Conservation (phyloP, 1,140 invertebrate species). For the Drosophila funebris region DNA sequence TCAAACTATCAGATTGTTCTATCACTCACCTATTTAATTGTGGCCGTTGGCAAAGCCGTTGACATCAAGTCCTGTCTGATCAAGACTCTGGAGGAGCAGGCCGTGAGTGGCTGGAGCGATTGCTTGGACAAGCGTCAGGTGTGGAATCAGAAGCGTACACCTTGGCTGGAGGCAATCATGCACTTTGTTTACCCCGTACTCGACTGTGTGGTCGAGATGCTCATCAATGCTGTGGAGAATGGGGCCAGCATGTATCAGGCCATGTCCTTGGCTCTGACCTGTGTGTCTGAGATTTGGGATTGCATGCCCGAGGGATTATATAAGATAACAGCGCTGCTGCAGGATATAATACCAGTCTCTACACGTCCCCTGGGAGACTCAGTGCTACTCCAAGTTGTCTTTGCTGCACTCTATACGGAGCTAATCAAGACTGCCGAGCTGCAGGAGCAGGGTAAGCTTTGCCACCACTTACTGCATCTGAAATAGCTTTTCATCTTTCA, state of each 20-base stretch:
- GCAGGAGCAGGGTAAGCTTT: constrained; percentile 80
- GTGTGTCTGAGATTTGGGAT: constrained; percentile 87
- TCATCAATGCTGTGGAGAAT: constrained; percentile 87
- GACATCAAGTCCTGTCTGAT: constrained; percentile 87
- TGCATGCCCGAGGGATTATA: constrained; percentile 86
- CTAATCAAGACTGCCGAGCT: constrained; percentile 84
- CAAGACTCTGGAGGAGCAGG: constrained; percentile 86
- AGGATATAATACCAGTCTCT: constrained; percentile 88
- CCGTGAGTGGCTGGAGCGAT: constrained; percentile 86
- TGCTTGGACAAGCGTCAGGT: constrained; percentile 90
- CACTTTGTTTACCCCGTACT: constrained; percentile 86
- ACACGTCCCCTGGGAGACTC: constrained; percentile 87
- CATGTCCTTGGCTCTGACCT: constrained; percentile 89
- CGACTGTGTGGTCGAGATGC: constrained; percentile 86
- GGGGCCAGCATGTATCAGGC: constrained; percentile 91
- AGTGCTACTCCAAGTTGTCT: constrained; percentile 88
- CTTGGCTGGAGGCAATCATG: constrained; percentile 89
- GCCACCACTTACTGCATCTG: not conserved
- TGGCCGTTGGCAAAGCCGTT: constrained; percentile 86
- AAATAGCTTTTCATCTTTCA: not conserved
- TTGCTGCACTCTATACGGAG: constrained; percentile 86
- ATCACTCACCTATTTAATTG: constrained; percentile 86
- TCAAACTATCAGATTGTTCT: constrained; percentile 85
- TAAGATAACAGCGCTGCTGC: constrained; percentile 85
- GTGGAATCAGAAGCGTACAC: constrained; percentile 90